Evolutionary conservation across 92 coral and sea anemone species (phyloP), one percentile per base, ranked within the genome.

Genomic region (Umimayanthus kanabou): DNA sequence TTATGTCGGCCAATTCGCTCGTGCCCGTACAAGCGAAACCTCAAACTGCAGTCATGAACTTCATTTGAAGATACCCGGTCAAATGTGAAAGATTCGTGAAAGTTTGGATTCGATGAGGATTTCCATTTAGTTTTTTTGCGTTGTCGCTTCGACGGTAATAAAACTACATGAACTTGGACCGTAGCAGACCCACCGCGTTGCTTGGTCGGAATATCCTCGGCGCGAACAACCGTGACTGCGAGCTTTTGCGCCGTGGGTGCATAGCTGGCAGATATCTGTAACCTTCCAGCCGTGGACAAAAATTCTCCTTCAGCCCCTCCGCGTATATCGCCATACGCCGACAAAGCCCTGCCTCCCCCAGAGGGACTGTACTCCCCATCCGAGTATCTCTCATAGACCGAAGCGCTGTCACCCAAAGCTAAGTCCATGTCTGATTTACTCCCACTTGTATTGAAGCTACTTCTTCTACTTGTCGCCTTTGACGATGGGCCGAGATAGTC

Each of bases 381-480:
- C 0, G 99, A 97, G 85, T 92, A 97, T 85, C 94, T 92, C 1
- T 95, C 96, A 73, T 93, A 94, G 39, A 95, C 95, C 80, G 98
- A 94, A 43, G 98, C 98, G 77, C 98, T 96, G 50, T 95, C 98
- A 6, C 99, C 99, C 85, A 94, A 83, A 73, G 96, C 96, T 47
- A 97, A 91, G 79, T 97, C 99, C 61, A 98, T 97, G 85, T 97
- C 99, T 45, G 99, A 97, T 82, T 96, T 94, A 81, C 98, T 95
- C 74, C 99, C 99, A 88, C 98, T 95, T 6, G 99, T 97, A 85
- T 97, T 97, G 81, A 94, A 97, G 91, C 99, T 97, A 82, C 99
- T 97, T 83, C 99, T 81, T 69, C 99, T 94, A 89, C 99, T 97
- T 39, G 99, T 96, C 39, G 97, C 96, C 77, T 97, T 97, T 58